phyloP scores from a whole-genome alignment of 2,888 invertebrate species.

The Pycnomerus fuliginosus region DNA sequence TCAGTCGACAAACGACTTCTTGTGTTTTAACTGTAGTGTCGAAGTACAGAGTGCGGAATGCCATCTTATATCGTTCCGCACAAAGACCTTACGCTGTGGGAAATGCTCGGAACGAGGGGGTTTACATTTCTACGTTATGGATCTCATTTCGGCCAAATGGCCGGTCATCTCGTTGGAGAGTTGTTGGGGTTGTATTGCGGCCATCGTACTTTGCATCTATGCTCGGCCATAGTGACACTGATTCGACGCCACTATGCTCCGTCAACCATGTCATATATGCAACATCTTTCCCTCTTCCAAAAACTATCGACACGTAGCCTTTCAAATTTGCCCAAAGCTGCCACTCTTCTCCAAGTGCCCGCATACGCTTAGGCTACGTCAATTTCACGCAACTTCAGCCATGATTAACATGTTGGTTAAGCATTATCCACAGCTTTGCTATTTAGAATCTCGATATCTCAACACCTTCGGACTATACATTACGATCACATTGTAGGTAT shows the following conservation, averaged over 20 bases:
- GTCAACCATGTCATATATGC: constrained; percentile 11
- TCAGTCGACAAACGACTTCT: constrained; percentile 26
- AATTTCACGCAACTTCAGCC: too few species aligned
- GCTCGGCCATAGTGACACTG: constrained; percentile 31
- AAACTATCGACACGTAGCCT: too few species aligned
- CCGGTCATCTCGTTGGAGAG: constrained; percentile 46
- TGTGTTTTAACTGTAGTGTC: constrained; percentile 23
- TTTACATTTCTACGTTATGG: constrained; percentile 48
- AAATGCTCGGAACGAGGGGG: constrained; percentile 40
- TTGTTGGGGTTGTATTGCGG: constrained; percentile 37
- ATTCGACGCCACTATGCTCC: constrained; percentile 11
- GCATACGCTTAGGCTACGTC: too few species aligned
- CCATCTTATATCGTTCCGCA: constrained; percentile 39
- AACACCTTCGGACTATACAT: too few species aligned
- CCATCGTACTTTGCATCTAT: constrained; percentile 41
- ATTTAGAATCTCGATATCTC: too few species aligned
- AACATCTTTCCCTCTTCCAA: constrained; percentile 1
- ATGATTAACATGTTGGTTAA: too few species aligned
- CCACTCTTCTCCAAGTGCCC: too few species aligned
- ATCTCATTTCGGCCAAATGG: constrained; percentile 47
- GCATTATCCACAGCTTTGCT: too few species aligned
- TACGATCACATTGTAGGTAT: too few species aligned
- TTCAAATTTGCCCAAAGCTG: too few species aligned
- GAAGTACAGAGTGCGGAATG: constrained; percentile 32
- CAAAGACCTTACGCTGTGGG: constrained; percentile 40